Percentiles rank a stretch among this genome's conserved stretches.
Conservation (phyloP, 1,140 invertebrate genomes). For the Drosophila mojavensis region DNA sequence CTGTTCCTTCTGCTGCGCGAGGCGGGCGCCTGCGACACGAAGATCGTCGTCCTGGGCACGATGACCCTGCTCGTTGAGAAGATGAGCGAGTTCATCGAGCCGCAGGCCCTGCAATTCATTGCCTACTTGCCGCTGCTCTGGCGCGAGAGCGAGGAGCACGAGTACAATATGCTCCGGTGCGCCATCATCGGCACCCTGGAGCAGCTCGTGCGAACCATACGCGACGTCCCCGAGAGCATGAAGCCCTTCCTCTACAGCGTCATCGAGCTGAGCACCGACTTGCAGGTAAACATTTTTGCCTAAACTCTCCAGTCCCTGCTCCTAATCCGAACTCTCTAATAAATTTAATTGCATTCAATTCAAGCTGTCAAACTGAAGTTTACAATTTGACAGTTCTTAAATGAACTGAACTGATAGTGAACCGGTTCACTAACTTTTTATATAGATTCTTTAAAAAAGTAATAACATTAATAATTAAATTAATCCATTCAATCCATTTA, state of each 20-base stretch:
- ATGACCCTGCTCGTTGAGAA: slow-evolving; percentile 95
- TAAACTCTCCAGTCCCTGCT: too few relatives aligned
- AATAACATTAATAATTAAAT: too few relatives aligned
- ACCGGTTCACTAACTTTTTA: too few relatives aligned
- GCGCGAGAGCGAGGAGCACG: slow-evolving; percentile 93
- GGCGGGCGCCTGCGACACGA: slow-evolving; percentile 96
- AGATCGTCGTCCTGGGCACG: slow-evolving; percentile 95
- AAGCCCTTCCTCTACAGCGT: slow-evolving; percentile 90
- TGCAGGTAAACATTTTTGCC: slow-evolving; percentile 83
- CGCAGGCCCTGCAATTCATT: slow-evolving; percentile 89
- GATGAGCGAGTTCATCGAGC: slow-evolving; percentile 89
- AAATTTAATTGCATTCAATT: too few relatives aligned
- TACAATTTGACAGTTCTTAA: too few relatives aligned
- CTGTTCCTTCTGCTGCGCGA: slow-evolving; percentile 94
- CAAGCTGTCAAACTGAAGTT: too few relatives aligned
- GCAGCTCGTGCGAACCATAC: slow-evolving; percentile 87
- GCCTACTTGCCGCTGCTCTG: slow-evolving; percentile 94
- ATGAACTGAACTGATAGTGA: too few relatives aligned
- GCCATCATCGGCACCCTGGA: slow-evolving; percentile 93
- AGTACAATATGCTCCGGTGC: slow-evolving; percentile 95
- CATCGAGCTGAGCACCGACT: slow-evolving; percentile 92
- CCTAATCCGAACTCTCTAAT: too few relatives aligned
- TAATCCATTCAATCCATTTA: too few relatives aligned
- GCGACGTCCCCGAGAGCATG: slow-evolving; percentile 86
- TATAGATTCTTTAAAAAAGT: too few relatives aligned